Evolutionary conservation across 2,113 vertebrate genomes (phyloP), one percentile per base, ranked within the genome.

Genomic region (Piprites chloris): DNA sequence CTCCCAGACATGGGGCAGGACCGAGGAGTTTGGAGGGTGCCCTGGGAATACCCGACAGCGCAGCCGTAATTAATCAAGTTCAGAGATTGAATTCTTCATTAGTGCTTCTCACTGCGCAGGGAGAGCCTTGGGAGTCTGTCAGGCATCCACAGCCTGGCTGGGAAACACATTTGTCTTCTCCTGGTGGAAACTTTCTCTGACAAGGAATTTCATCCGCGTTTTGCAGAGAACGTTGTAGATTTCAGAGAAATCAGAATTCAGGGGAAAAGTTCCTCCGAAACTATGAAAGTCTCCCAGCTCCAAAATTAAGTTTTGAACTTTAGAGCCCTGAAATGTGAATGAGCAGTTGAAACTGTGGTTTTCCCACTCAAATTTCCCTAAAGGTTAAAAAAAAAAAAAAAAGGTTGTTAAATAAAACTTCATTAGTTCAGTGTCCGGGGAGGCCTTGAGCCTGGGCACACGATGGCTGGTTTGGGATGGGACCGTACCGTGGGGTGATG

Each of bases 1-100:
- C 46, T 76, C 46, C 27, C 20, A 20, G 27, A 4, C 3, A 2
- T 1, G 7, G 84, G 42, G 44, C 67, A 74, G 73, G 74, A 74
- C 9, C 0, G 2, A 41, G 66, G 33, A 69, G 72, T 86, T 92
- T 62, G 42, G 86, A 82, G 76, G 77, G 71, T 78, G 81, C 81
- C 9, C 5, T 77, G 85, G 53, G 75, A 92, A 77, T 77, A 86
- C 52, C 42, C 19, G 0, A 1, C 9, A 50, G 53, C 37, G 61
- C 61, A 89, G 81, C 62, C 14, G n/a, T 37, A 72, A 82, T 95
- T 89, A 74, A 83, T 78, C 86, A 89, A 92, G 66, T 73, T 89
- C 69, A 62, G 93, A 81, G 52, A 76, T 10, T 50, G 41, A 44
- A 39, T 66, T 75, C 77, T 73, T 83, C 67, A 0, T 95, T 83